phyloP scores from a whole-genome alignment of 1,140 invertebrate species.

The Mycetomoellerius zeteki region DNA sequence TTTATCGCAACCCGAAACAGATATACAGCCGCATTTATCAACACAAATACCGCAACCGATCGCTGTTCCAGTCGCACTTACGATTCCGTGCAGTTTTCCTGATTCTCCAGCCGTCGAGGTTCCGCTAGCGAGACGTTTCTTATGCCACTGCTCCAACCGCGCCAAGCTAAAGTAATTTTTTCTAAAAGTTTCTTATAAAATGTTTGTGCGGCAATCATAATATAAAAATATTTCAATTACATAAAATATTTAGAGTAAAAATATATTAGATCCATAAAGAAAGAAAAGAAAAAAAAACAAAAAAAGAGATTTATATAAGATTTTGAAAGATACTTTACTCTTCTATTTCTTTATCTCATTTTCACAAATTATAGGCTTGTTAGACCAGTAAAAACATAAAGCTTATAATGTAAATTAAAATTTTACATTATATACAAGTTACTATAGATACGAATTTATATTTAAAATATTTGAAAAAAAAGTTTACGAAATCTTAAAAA shows the following conservation, averaged over 20 bases:
- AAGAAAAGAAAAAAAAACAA: neutral
- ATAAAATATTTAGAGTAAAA: neutral
- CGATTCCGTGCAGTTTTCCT: slow-evolving; percentile 53
- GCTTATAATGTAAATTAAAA: neutral
- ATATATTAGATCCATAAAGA: neutral
- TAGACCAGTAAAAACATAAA: neutral
- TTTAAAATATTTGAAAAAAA: neutral
- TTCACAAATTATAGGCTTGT: neutral
- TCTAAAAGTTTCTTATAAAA: neutral
- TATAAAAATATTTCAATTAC: neutral
- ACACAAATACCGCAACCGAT: slow-evolving; percentile 77
- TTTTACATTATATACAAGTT: neutral
- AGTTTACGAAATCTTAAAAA: neutral
- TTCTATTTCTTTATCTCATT: neutral
- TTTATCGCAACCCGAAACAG: slow-evolving; percentile 72
- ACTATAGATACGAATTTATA: neutral
- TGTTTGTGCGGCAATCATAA: neutral
- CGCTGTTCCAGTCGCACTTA: slow-evolving; percentile 70
- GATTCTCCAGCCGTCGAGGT: slow-evolving; percentile 70
- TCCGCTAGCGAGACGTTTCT: slow-evolving; percentile 68
- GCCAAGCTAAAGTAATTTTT: slow-evolving; percentile 39
- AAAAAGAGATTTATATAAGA: neutral
- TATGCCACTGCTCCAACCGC: slow-evolving; percentile 73
- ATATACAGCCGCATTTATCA: slow-evolving; percentile 62
- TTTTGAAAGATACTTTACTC: neutral